Evolutionary conservation across 2,113 vertebrate genomes (phyloP).

Genomic region (Probosciger aterrimus): DNA sequence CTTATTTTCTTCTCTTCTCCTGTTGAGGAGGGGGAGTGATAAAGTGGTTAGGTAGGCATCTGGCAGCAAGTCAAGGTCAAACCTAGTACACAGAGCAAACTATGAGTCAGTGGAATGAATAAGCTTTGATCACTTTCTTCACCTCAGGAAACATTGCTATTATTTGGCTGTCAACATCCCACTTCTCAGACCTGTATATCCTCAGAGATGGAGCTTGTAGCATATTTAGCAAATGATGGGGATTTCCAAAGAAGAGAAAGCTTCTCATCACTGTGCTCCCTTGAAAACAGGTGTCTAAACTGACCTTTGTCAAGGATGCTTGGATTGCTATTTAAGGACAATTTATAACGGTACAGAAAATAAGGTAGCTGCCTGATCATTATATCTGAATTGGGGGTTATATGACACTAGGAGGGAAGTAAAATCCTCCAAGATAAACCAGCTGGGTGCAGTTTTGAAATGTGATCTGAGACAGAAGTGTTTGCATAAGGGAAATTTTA

Average conservation of each 20-base stretch:
- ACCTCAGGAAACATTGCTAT: not conserved
- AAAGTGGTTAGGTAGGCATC: not conserved
- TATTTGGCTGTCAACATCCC: not conserved
- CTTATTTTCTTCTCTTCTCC: not conserved
- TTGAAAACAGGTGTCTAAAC: not conserved
- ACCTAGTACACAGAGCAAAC: not conserved
- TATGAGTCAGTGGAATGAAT: not conserved
- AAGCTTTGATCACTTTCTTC: not conserved
- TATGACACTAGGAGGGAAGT: not conserved
- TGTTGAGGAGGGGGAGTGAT: not conserved
- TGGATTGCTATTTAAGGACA: not conserved
- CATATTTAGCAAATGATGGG: not conserved
- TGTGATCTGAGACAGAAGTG: constrained; percentile 1
- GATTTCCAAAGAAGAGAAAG: not conserved
- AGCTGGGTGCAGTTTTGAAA: not conserved
- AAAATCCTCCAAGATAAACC: not conserved
- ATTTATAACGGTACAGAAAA: not conserved
- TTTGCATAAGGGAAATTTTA: constrained; percentile 22
- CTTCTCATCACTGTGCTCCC: not conserved
- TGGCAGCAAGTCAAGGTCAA: not conserved
- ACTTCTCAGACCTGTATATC: not conserved
- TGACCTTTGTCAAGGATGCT: not conserved
- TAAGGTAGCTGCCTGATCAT: not conserved
- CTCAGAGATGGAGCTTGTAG: not conserved
- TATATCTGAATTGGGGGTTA: not conserved